phyloP scores from a whole-genome alignment of 2,113 vertebrate genomes.

The Noturus placidus region DNA sequence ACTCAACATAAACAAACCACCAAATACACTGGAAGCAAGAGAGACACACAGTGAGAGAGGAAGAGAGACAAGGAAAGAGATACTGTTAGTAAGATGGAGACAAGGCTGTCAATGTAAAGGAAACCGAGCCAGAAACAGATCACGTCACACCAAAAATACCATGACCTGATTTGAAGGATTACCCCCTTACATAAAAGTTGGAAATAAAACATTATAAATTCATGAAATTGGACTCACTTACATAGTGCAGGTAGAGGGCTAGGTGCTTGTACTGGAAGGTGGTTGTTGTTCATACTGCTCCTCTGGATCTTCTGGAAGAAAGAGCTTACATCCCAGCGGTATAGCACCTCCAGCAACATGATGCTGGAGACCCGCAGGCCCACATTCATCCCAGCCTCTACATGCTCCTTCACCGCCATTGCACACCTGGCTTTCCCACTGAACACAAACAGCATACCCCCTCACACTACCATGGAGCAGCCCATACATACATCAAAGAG shows the following conservation, averaged over 20 bases:
- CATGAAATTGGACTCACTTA: conserved; percentile 79
- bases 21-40: not conserved
- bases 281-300: conserved; percentile 94
- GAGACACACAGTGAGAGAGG: not conserved
- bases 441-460: conserved; percentile 15
- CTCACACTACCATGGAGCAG: conserved; percentile 8
- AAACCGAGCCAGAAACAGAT: not conserved
- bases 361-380: conserved; percentile 96
- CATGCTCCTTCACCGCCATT: conserved; percentile 47
- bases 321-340: conserved; percentile 97
- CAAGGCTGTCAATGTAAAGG: not conserved
- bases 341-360: conserved; percentile 96
- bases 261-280: conserved; percentile 98
- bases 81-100: not conserved
- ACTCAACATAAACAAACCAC: too few species aligned
- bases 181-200: not conserved
- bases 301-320: conserved; percentile 99
- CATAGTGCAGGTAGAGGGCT: conserved; percentile 97
- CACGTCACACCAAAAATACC: not conserved
- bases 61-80: not conserved
- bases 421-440: conserved; percentile 26
- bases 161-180: not conserved
- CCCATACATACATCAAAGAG: not conserved
- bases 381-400: conserved; percentile 96
- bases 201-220: not conserved